Evolutionary conservation across 1,140 invertebrate genomes (phyloP).

Genomic region (Eriocheir sinensis): DNA sequence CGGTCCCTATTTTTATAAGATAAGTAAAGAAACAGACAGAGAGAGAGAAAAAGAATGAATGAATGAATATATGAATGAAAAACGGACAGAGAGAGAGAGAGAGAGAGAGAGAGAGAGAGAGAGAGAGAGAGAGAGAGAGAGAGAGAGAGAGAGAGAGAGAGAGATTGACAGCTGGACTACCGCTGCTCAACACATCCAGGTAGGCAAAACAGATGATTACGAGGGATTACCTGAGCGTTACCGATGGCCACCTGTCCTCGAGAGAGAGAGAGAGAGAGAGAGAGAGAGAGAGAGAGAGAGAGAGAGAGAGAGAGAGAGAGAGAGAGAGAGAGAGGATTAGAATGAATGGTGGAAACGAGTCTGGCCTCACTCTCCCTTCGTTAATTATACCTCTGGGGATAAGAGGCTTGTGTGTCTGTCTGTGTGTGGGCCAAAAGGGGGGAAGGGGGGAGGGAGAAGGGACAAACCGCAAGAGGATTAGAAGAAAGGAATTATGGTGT

Average conservation of each 20-base stretch:
- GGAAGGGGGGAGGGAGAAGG: conserved; percentile 18
- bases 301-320: neutral
- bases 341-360: neutral
- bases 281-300: neutral
- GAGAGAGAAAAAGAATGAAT: neutral
- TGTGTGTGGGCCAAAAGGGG: neutral
- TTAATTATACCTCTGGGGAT: neutral
- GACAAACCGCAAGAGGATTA: neutral
- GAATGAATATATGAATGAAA: neutral
- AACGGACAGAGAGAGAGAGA: neutral
- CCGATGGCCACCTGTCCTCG: neutral
- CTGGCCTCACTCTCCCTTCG: neutral
- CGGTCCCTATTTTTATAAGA: no score
- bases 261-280: neutral
- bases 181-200: neutral
- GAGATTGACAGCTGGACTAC: neutral
- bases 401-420: neutral
- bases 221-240: neutral
- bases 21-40: neutral
- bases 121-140: no score
- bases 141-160: no score
- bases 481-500: neutral
- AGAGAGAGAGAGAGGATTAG: conserved; percentile 34
- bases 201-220: neutral
- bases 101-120: no score